Evolutionary conservation across 2,888 invertebrate genomes (phyloP).

Genomic region (Caenorhabditis panamensis): DNA sequence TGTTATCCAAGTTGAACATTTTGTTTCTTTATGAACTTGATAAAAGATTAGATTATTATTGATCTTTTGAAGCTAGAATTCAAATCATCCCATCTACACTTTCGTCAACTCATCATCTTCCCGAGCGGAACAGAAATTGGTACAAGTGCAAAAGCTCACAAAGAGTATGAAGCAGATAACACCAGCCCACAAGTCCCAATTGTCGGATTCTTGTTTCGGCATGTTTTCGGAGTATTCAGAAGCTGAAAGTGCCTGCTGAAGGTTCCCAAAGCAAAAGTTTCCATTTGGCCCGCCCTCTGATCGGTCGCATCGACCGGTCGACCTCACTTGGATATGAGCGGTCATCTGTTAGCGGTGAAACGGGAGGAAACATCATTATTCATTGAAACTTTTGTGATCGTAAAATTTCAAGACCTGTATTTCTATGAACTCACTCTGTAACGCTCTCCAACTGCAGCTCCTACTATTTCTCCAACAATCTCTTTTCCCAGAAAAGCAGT

Average conservation of each 20-base stretch:
- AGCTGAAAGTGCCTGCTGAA: conserved; percentile 6
- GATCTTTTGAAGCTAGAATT: neutral
- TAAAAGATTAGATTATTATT: conserved; percentile 36
- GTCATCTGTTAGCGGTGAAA: conserved; percentile 20
- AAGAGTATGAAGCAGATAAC: conserved; percentile 30
- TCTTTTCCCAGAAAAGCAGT: conserved; percentile 45
- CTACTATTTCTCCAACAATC: conserved; percentile 29
- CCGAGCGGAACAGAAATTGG: conserved; percentile 26
- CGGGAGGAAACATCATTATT: conserved; percentile 12
- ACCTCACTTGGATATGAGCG: neutral
- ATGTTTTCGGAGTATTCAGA: conserved; percentile 4
- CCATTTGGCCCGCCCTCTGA: conserved; percentile 11
- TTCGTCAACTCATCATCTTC: conserved; percentile 54
- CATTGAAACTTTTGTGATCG: conserved; percentile 1
- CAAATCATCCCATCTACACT: conserved; percentile 49
- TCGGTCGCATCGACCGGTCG: conserved; percentile 46
- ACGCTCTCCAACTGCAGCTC: conserved; percentile 23
- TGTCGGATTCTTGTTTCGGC: conserved; percentile 53
- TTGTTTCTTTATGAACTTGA: conserved; percentile 17
- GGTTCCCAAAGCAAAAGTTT: too few relatives aligned
- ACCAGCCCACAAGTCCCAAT: conserved; percentile 51
- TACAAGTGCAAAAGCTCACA: conserved; percentile 28
- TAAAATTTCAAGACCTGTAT: neutral
- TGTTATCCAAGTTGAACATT: conserved; percentile 46
- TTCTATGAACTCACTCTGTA: neutral